Base-by-base conservation (phyloP, 2,888 invertebrate genomes). In the Xanthia togata region DNA sequence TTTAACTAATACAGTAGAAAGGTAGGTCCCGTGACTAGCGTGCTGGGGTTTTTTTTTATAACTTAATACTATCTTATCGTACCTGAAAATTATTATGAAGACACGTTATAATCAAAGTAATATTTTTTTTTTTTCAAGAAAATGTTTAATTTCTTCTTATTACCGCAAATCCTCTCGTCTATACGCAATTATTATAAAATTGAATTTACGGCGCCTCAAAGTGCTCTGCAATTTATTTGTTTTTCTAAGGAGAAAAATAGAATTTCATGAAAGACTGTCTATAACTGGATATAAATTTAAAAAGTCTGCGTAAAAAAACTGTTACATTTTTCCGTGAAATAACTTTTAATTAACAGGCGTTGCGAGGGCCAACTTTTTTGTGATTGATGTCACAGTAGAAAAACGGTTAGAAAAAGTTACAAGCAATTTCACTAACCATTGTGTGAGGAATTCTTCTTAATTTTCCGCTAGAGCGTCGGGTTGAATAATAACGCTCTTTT, bases 371-470 rank as follows among this genome's bases (percentile, higher is more conserved):
- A 88, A 89, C 86, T 89, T 91, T 89, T 87, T 88, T 78, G 83
- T 89, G 89, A 92, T 92, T 87, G 89, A 91, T 90, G 91, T 90
- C 89, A 89, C 88, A 85, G 88, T 86, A 50, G 26, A 87, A 89
- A 92, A 89, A 89, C 84, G 83, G 81, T 88, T 87, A 84, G 87
- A 82, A 82, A 67, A 86, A 91, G 90, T 91, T 91, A 90, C 91
- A 87, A 91, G 90, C 90, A 92, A 92, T 92, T 92, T 93, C 88
- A 90, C 89, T 90, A 90, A 87, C 91, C 90, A 93, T 93, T 93
- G 93, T 93, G 91, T 91, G 90, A 85, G 89, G 89, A 91, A 89
- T 93, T 93, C 92, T 93, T 93, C 93, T 94, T 94, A 95, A 95
- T 95, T 95, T 95, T 94, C 94, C 94, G 94, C 90, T 90, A 85